phyloP scores from a whole-genome alignment of 2,888 invertebrate species.

The Eugnorisma glareosa region DNA sequence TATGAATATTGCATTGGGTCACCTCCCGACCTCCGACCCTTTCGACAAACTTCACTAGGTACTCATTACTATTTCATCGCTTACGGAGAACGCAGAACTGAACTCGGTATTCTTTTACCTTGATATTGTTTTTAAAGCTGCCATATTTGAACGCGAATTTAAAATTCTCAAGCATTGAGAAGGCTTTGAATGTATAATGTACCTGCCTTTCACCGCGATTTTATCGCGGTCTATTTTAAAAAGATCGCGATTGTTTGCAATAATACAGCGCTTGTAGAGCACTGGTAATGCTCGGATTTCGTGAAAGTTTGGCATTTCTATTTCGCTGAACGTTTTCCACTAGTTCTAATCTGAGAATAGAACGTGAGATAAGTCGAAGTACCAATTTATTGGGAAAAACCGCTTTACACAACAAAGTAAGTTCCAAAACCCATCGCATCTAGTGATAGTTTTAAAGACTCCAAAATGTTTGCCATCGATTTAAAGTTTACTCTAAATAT shows the following conservation, averaged over 20 bases:
- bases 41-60: conserved; percentile 14
- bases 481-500: background rate
- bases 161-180: conserved; percentile 42
- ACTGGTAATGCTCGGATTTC: conserved; percentile 9
- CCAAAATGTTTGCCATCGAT: background rate
- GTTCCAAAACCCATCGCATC: background rate
- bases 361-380: conserved; percentile 7
- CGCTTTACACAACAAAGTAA: conserved; percentile 1
- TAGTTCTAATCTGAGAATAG: conserved; percentile 25
- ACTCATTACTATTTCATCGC: conserved; percentile 46
- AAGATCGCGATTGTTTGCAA: conserved; percentile 1
- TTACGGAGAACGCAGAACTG: conserved; percentile 32
- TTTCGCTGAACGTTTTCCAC: conserved; percentile 14
- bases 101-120: conserved; percentile 47
- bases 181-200: conserved; percentile 39
- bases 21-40: conserved; percentile 10
- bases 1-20: conserved; percentile 66
- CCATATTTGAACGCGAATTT: conserved; percentile 25
- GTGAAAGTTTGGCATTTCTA: conserved; percentile 40
- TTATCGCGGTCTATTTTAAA: conserved; percentile 18
- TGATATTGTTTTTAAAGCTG: conserved; percentile 43
- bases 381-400: background rate
- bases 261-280: background rate
- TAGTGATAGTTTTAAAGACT: background rate
- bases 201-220: conserved; percentile 17